Evolutionary conservation across 1,140 invertebrate genomes (phyloP).

Genomic region (Pseudomyrmex pallidus): DNA sequence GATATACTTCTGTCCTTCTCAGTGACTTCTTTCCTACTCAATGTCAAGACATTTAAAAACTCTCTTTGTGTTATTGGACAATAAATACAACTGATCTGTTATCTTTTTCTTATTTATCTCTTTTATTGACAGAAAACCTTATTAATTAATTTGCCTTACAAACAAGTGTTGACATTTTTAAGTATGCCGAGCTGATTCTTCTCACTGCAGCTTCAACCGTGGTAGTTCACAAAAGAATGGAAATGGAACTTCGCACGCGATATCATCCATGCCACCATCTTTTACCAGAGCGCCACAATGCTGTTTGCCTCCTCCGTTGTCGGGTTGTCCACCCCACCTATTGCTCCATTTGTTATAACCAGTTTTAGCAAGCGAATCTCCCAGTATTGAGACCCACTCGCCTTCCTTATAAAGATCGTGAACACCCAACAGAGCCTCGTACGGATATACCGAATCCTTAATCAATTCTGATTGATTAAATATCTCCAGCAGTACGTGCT

Average conservation of each 20-base stretch:
- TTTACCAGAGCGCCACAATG: slow-evolving; percentile 82
- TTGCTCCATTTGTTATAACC: slow-evolving; percentile 82
- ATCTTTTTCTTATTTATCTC: no score
- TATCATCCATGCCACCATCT: slow-evolving; percentile 81
- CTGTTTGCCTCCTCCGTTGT: slow-evolving; percentile 80
- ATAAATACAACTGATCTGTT: no score
- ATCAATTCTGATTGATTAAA: slow-evolving; percentile 76
- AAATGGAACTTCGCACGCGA: slow-evolving; percentile 78
- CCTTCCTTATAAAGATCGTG: slow-evolving; percentile 82
- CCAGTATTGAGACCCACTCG: slow-evolving; percentile 81
- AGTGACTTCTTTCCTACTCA: no score
- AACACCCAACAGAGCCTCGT: slow-evolving; percentile 80
- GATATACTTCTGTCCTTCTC: no score
- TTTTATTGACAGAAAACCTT: no score
- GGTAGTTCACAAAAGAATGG: slow-evolving; percentile 81
- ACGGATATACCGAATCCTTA: slow-evolving; percentile 73
- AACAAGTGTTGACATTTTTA: no score
- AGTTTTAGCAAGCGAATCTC: slow-evolving; percentile 81
- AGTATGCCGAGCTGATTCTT: no score
- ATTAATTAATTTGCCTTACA: no score
- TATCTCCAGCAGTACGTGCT: slow-evolving; percentile 77
- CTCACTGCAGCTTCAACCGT: not conserved
- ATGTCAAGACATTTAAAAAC: no score
- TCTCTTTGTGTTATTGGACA: no score
- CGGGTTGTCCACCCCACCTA: slow-evolving; percentile 82